Base-by-base conservation (phyloP, 2,888 invertebrate species). In the Cyaniris semiargus region DNA sequence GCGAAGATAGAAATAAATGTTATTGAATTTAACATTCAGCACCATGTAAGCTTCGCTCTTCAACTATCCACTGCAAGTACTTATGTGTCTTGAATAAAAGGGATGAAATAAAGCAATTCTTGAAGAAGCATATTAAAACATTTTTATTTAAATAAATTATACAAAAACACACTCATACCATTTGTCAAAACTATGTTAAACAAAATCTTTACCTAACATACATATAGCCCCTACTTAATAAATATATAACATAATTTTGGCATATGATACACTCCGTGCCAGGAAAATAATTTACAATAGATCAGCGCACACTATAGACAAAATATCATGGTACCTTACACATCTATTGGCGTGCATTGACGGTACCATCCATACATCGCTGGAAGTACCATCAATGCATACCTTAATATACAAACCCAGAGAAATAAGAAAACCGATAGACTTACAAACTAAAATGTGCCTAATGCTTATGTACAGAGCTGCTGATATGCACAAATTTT, bases 121-220 rank as follows among this genome's bases (percentile, higher is more conserved):
- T 74, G 48, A 53, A 48, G 74, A 74, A 74, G 74, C 74, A 74
- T 74, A 74, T 74, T 74, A 74, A 74, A 74, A 74, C 74, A 74
- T 74, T 74, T 71, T 74, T 74, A 74, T 74, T 74, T 74, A 74
- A 74, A 74, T 74, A 74, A 74, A 74, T 74, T 74, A 74, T 74
- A 74, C 74, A 74, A 74, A 72, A 74, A 74, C 48, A 53, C 74
- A 74, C 74, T 48, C 56, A 79, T 77, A 79, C 80, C 78, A 78
- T 80, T 78, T 80, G 80, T 79, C 79, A 80, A 80, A 79, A 80
- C 78, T 80, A 74, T 74, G 74, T 74, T 74, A 79, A 72, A 77
- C 21, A 21, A 44, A n/a, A 60, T 21, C 21, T 23, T 74, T 23
- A 74, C 53, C 74, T 53, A 53, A 74, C 48, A 5, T 72, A 72